These are phyloP conservation scores for Brachyhypopomus gauderio DNA, from an alignment of 2,113 vertebrate species.

Conservation along the genomic window DNA sequence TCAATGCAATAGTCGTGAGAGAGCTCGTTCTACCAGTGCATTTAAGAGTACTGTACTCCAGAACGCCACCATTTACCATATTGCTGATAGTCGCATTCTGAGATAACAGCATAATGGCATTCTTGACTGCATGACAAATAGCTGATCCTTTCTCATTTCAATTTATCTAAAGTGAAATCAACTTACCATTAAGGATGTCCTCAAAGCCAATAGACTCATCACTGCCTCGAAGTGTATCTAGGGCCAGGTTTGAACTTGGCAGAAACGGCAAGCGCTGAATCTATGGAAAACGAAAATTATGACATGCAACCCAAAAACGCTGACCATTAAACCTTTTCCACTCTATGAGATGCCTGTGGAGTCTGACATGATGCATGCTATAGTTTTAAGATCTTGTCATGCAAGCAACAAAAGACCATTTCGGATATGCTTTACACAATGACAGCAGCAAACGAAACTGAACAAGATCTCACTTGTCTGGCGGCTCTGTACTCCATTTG, in stretches of 20 bases:
- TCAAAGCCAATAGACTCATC: slow-evolving; percentile 90
- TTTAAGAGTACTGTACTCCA: too few species aligned
- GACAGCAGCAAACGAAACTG: neutral
- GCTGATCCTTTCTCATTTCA: too few species aligned
- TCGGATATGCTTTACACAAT: neutral
- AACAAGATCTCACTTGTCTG: slow-evolving; percentile 77
- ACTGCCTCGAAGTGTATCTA: slow-evolving; percentile 88
- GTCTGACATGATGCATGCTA: neutral
- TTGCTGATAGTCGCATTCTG: too few species aligned
- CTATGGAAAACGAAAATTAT: slow-evolving; percentile 62
- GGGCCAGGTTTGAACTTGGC: slow-evolving; percentile 87
- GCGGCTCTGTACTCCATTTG: slow-evolving; percentile 95
- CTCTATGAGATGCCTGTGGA: neutral
- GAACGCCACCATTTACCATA: too few species aligned
- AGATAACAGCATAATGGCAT: too few species aligned
- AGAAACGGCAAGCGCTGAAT: slow-evolving; percentile 93
- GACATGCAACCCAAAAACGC: neutral
- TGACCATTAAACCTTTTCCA: neutral
- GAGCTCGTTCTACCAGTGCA: neutral
- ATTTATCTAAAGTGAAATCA: neutral
- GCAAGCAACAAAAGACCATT: neutral
- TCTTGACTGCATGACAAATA: too few species aligned
- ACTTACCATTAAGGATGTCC: slow-evolving; percentile 89
- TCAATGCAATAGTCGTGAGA: neutral
- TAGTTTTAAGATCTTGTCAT: neutral